These are phyloP conservation scores for Dicyrtomina minuta DNA, from an alignment of 2,888 invertebrate species.

Conservation along the genomic window DNA sequence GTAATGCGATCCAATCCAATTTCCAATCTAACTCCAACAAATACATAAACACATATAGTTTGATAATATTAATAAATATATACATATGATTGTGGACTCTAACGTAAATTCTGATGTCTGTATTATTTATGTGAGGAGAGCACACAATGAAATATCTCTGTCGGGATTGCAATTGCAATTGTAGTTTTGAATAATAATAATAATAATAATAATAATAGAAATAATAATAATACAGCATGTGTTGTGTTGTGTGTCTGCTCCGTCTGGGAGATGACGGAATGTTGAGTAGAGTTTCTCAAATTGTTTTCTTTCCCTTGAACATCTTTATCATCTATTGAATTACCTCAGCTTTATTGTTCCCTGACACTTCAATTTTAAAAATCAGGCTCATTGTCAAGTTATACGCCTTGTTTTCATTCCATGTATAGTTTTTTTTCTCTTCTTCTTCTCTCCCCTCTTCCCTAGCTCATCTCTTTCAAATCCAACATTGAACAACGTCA, in stretches of 20 bases:
- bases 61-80: not conserved
- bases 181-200: too few relatives aligned
- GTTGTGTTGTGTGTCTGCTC: too few relatives aligned
- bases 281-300: conserved; percentile 11
- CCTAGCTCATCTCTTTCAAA: conserved; percentile 1
- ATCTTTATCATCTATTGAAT: conserved; percentile 18
- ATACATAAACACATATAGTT: too few relatives aligned
- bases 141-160: not conserved
- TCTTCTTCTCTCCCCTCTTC: not conserved
- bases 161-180: too few relatives aligned
- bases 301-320: conserved; percentile 16
- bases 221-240: not conserved
- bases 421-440: not conserved
- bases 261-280: not conserved
- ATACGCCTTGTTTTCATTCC: conserved; percentile 19
- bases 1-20: not conserved
- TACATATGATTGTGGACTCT: not conserved
- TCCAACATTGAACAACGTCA: conserved; percentile 2
- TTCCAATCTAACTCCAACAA: too few relatives aligned
- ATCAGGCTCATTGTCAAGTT: conserved; percentile 20
- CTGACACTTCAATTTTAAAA: conserved; percentile 18
- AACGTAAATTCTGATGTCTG: not conserved
- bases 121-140: conserved; percentile 11
- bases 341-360: conserved; percentile 2
- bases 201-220: not conserved